Evolutionary conservation across 2,888 invertebrate species (phyloP).

Genomic region (Neoitamus cyanurus): DNA sequence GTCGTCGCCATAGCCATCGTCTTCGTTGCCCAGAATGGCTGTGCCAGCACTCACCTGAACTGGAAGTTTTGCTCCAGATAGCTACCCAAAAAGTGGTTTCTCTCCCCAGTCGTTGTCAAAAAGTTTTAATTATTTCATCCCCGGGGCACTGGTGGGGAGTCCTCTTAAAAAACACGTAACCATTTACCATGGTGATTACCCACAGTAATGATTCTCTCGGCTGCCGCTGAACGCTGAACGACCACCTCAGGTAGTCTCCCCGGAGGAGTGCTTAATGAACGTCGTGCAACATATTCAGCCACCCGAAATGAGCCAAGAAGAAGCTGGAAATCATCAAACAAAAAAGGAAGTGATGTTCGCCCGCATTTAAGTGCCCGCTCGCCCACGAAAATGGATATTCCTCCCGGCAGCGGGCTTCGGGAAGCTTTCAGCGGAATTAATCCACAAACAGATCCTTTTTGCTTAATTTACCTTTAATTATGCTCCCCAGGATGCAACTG

Average conservation of each 20-base stretch:
- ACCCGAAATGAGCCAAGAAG: neutral
- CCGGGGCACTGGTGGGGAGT: neutral
- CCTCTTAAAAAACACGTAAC: slow-evolving; percentile 15
- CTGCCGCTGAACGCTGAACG: neutral
- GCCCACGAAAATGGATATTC: neutral
- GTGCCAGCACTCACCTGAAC: neutral
- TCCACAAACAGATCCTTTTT: slow-evolving; percentile 10
- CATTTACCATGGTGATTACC: slow-evolving; percentile 36
- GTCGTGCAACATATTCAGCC: slow-evolving; percentile 7
- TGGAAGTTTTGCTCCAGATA: neutral
- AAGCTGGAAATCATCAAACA: neutral
- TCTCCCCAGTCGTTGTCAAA: neutral
- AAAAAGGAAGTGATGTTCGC: neutral
- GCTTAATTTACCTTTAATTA: slow-evolving; percentile 13
- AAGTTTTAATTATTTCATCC: slow-evolving; percentile 34
- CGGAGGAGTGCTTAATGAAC: slow-evolving; percentile 7
- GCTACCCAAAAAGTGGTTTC: neutral
- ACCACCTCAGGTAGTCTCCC: slow-evolving; percentile 16
- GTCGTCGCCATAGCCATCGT: neutral
- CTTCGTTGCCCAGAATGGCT: neutral
- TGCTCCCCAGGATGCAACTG: neutral
- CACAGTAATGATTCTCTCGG: slow-evolving; percentile 6
- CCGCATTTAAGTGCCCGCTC: neutral
- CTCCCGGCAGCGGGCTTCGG: neutral
- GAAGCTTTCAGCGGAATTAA: neutral